Evolutionary conservation across 2,797 vertebrate genomes (phyloP).

Genomic region (Cryptoprocta ferox): DNA sequence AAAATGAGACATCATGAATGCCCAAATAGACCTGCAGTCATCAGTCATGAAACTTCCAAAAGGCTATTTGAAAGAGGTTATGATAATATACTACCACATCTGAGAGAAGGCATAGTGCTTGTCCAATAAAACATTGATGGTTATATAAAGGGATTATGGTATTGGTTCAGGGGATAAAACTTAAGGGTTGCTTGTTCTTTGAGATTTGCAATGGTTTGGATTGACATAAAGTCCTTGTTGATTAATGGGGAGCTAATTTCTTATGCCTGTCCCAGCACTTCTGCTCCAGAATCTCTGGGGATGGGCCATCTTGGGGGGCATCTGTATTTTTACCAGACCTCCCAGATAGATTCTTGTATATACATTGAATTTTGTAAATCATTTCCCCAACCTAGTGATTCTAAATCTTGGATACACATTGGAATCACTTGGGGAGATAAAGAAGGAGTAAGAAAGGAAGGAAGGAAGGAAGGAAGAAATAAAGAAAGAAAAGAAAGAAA

Average conservation of each 20-base stretch:
- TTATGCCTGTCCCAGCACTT: background rate
- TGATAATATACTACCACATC: background rate
- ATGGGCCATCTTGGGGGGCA: background rate
- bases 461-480: too few relatives aligned
- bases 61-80: background rate
- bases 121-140: background rate
- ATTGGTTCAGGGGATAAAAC: background rate
- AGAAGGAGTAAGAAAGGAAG: background rate
- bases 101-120: background rate
- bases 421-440: background rate
- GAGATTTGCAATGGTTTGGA: slow-evolving; percentile 16
- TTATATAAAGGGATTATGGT: background rate
- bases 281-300: background rate
- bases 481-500: too few relatives aligned
- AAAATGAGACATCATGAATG: background rate
- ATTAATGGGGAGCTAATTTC: background rate
- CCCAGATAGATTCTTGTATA: background rate
- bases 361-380: background rate
- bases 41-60: slow-evolving; percentile 46
- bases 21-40: background rate
- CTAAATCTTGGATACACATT: background rate
- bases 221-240: background rate
- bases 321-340: background rate
- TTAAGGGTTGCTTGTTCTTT: background rate
- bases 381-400: background rate